Evolutionary conservation across 2,113 vertebrate genomes (phyloP), one percentile per base, ranked within the genome.

Genomic region (Lophius piscatorius): DNA sequence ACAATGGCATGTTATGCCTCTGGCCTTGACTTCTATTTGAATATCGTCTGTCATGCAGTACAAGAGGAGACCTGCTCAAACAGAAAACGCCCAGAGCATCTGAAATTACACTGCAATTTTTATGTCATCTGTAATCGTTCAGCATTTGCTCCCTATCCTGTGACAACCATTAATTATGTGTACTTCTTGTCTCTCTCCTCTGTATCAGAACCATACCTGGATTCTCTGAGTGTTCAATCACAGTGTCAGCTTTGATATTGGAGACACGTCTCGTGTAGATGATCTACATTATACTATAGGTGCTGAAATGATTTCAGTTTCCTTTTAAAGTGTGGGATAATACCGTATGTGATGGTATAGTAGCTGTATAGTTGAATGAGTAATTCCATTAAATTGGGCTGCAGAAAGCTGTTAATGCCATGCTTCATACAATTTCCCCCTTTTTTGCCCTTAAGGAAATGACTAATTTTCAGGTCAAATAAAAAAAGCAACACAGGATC

Each of bases 61-160:
- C 83, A 90, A 87, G 85, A 87, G 78, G 74, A 83, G 89, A 87
- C 88, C 79, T 89, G 87, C 84, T 85, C 74, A 66, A 54, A 79
- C 70, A 66, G 65, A 83, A 78, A 76, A 80, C 38, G 79, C 83
- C 75, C 63, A 21, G 47, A 76, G 72, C 79, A 56, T 85, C 85
- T 90, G 79, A 90, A 92, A 92, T 92, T 91, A 90, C 90, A 90
- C 81, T 75, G 90, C 87, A 92, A 92, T 92, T 92, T 91, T 84
- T 82, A 74, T 90, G 89, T 91, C 91, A 91, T 86, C 87, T 74
- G 80, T 88, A 84, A 90, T 86, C 49, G 68, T 80, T 74, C 72
- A 72, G 74, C 78, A 83, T 85, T 85, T 70, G 71, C 64, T 65
- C 78, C 16, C 52, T 71, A 78, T 70, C 78, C 42, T 48, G 73